Conservation (phyloP, 2,888 invertebrate genomes). For the Lochmaea crataegi region DNA sequence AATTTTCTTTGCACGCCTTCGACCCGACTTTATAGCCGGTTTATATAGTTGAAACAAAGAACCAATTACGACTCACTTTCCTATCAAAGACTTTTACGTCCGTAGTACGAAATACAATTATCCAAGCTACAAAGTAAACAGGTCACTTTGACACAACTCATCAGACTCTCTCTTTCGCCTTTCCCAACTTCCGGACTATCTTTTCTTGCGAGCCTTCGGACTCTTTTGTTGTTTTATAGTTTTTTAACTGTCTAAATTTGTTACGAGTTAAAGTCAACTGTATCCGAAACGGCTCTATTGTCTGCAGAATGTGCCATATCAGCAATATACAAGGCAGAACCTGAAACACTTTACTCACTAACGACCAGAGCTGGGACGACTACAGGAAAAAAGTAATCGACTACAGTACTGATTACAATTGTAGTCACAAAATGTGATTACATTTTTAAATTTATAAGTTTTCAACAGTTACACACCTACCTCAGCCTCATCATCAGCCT, state of each 20-base stretch:
- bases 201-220: slow-evolving; percentile 34
- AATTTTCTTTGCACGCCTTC: slow-evolving; percentile 38
- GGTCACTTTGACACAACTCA: slow-evolving; percentile 52
- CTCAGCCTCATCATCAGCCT: too few species aligned
- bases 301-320: slow-evolving; percentile 24
- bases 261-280: slow-evolving; percentile 41
- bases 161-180: slow-evolving; percentile 41
- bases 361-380: too few species aligned
- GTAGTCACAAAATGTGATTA: too few species aligned
- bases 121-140: slow-evolving; percentile 56
- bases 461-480: too few species aligned
- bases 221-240: slow-evolving; percentile 46
- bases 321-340: neutral
- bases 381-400: too few species aligned
- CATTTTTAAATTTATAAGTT: too few species aligned
- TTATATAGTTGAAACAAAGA: slow-evolving; percentile 45
- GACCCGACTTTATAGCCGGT: slow-evolving; percentile 38
- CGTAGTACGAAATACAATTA: slow-evolving; percentile 56
- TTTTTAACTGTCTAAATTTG: slow-evolving; percentile 47
- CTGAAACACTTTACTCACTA: too few species aligned
- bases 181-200: slow-evolving; percentile 34
- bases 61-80: slow-evolving; percentile 55
- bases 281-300: slow-evolving; percentile 41
- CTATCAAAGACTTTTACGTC: slow-evolving; percentile 54
- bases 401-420: too few species aligned